These are phyloP conservation scores for Cyphomyrus plagiostoma DNA, from an alignment of 2,113 vertebrate genomes.

Conservation along the genomic window DNA sequence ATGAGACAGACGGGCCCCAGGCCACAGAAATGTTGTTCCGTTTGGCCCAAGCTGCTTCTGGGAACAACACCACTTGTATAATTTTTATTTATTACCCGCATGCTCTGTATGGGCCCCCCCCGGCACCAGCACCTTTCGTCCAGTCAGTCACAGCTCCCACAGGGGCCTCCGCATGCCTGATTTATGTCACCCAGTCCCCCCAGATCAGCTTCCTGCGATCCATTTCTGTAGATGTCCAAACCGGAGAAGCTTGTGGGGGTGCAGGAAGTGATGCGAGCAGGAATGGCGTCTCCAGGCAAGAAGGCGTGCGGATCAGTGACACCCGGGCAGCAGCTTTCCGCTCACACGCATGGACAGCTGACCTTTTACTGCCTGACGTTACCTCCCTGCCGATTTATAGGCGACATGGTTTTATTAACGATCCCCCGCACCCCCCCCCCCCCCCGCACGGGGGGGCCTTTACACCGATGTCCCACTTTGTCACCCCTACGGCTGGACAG, in stretches of 20 bases:
- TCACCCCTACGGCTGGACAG: not conserved
- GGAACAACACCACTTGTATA: not conserved
- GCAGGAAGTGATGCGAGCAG: constrained; percentile 30
- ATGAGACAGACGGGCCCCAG: not conserved
- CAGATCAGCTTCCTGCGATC: not conserved
- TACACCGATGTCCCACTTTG: not conserved
- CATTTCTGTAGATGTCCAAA: not conserved
- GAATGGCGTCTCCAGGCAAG: not conserved
- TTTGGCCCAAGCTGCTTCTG: not conserved
- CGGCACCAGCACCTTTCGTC: not conserved
- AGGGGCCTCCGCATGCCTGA: not conserved
- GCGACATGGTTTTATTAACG: constrained; percentile 40
- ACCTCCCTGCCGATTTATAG: constrained; percentile 53
- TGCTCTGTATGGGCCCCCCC: not conserved
- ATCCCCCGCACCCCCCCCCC: constrained; percentile 21
- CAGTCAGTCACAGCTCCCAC: not conserved
- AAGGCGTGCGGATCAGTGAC: constrained; percentile 36
- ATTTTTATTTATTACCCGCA: not conserved
- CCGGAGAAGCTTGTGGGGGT: not conserved
- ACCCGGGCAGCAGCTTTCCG: constrained; percentile 50
- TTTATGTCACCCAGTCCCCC: not conserved
- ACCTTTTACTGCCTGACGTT: constrained; percentile 60
- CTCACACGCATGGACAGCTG: constrained; percentile 59
- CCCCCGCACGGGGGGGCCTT: not conserved
- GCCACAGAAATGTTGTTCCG: not conserved